Base-by-base conservation (phyloP, 2,797 vertebrate species). In the Etheostoma perlongum region DNA sequence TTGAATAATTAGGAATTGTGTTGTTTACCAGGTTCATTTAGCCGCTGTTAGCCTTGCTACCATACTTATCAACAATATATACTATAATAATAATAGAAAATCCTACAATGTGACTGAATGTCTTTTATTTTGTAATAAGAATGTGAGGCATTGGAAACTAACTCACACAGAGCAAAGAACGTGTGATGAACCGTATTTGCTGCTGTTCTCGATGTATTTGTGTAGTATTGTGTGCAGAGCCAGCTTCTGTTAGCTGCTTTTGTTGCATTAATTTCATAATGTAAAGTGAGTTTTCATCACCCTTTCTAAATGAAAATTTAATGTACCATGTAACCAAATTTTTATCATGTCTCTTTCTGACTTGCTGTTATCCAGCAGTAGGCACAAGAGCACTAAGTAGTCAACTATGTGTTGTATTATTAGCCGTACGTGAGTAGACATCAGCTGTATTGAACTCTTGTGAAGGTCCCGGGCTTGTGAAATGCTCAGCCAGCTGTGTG, bases 131-230 rank as follows among this genome's bases (percentile, higher is more conserved):
- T 72, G 40, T 78, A 44, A 65, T 23, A 71, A 49, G 44, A 93
- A 89, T 91, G 85, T 92, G 90, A 92, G 88, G 36, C 65, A 58
- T 79, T 70, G 62, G 79, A 81, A 59, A 83, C 9, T 8, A 69
- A 67, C 60, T 73, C 33, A n/a, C 78, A 81, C 78, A 68, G 52
- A 42, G 67, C 72, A 78, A 80, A 85, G 76, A 86, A 79, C 13
- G 46, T 89, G 82, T 86, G 79, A 85, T 81, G 74, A 79, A 71
- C 47, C 6, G 1, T 69, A 58, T 74, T 71, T 78, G 79, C 83
- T 81, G 85, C 84, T 88, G 70, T 77, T 84, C 57, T 78, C 57
- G 1, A 62, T 83, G 59, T 79, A 61, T 83, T 73, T 87, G 74
- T 76, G 52, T 62, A 49, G 60, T 71, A 47, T 62, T 57, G 72